A percentile compares a stretch with the other conserved stretches of the same genome.
These are phyloP conservation scores for Diglossa cyanea DNA, from an alignment of 2,797 vertebrate genomes.

Conservation along the genomic window DNA sequence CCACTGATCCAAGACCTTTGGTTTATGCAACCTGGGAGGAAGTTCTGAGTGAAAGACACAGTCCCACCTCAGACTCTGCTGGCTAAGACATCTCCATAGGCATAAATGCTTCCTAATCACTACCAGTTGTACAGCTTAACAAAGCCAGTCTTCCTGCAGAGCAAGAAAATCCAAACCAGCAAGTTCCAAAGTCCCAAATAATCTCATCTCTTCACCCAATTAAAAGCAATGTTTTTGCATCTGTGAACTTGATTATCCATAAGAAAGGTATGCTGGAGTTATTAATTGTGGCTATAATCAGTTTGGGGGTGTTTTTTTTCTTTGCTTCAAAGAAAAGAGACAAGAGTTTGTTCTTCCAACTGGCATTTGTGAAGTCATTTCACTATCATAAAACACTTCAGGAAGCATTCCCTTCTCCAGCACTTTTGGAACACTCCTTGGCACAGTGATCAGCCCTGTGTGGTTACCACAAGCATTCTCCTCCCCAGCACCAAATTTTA, in stretches of 20 bases:
- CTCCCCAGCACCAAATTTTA: not conserved
- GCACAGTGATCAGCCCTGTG: not conserved
- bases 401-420: not conserved
- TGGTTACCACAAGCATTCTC: not conserved
- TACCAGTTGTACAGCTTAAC: not conserved
- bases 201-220: constrained; percentile 12
- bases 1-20: not conserved
- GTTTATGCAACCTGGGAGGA: not conserved
- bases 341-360: not conserved
- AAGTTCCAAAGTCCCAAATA: constrained; percentile 40
- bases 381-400: not conserved
- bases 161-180: constrained; percentile 58
- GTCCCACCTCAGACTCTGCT: not conserved
- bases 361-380: not conserved
- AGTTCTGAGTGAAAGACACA: not conserved
- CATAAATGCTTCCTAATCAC: not conserved
- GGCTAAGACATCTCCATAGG: not conserved
- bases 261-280: not conserved
- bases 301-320: not conserved
- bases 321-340: not conserved
- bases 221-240: constrained; percentile 10
- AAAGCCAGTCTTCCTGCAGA: constrained; percentile 26
- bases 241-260: not conserved
- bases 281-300: not conserved
- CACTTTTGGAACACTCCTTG: fast-evolving